Evolutionary conservation across 2,888 invertebrate genomes (phyloP).

Genomic region (Dione juno): DNA sequence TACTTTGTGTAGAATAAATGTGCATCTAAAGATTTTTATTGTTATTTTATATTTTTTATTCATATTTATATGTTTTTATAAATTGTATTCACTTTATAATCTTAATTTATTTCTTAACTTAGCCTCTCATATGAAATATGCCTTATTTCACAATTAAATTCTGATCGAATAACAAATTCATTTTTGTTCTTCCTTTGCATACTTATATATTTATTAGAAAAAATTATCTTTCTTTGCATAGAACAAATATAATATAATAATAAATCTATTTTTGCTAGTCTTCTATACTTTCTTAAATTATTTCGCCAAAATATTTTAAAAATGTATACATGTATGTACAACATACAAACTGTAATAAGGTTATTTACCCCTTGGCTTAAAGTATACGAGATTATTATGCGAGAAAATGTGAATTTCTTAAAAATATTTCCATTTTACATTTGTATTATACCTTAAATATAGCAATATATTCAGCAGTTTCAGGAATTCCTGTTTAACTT

Average conservation of each 20-base stretch:
- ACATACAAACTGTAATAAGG: conserved; percentile 1
- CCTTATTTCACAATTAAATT: no score
- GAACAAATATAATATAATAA: no score
- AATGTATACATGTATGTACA: neutral
- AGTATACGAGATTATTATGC: conserved; percentile 5
- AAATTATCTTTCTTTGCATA: no score
- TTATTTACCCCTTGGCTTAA: conserved; percentile 18
- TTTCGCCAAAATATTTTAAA: neutral
- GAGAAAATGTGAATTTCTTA: neutral
- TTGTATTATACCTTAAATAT: neutral
- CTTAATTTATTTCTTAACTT: no score
- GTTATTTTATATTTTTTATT: neutral
- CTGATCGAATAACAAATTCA: no score
- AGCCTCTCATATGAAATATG: no score
- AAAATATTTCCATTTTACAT: neutral
- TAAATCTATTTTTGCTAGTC: no score
- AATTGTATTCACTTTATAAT: no score
- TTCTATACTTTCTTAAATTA: neutral
- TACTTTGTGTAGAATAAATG: neutral
- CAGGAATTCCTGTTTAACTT: neutral
- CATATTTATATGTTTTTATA: no score
- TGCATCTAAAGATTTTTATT: neutral
- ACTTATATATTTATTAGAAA: no score
- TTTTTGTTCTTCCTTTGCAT: no score
- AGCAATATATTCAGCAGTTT: neutral